A percentile compares a stretch with the other conserved stretches of the same genome.
phyloP scores from a whole-genome alignment of 2,113 vertebrate genomes.

The Xyrauchen texanus region DNA sequence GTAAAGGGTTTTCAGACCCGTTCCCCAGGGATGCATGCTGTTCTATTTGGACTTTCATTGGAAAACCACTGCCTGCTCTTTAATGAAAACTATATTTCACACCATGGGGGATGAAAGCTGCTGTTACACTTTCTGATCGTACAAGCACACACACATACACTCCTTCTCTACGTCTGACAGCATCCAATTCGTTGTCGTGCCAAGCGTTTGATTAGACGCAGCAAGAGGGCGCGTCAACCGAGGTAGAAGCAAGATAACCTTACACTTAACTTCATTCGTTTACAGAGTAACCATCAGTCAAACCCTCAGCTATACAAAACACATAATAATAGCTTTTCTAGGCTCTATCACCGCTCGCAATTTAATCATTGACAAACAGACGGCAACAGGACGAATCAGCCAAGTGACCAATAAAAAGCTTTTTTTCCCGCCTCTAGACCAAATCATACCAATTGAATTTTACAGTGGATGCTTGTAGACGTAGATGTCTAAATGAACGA shows the following conservation, averaged over 20 bases:
- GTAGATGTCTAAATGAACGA: no score
- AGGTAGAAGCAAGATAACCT: conserved; percentile 36
- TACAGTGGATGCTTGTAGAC: no score
- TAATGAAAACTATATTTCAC: conserved; percentile 56
- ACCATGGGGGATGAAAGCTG: conserved; percentile 28
- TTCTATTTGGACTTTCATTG: conserved; percentile 45
- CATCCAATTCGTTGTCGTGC: not conserved
- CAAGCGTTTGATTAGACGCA: conserved; percentile 40
- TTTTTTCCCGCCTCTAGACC: no score
- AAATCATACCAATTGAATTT: no score
- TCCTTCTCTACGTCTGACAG: conserved; percentile 14
- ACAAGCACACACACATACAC: not conserved
- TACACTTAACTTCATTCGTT: conserved; percentile 25
- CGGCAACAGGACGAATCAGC: no score
- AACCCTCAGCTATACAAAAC: conserved; percentile 14
- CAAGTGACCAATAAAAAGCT: no score
- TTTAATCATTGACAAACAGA: no score
- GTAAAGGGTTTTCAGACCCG: conserved; percentile 16
- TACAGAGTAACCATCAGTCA: conserved; percentile 6
- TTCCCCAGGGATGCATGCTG: conserved; percentile 45
- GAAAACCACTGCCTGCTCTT: conserved; percentile 44
- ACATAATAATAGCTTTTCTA: conserved; percentile 25
- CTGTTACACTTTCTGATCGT: not conserved
- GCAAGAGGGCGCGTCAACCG: conserved; percentile 22
- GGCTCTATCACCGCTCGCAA: not conserved